Evolutionary conservation across 2,113 vertebrate species (phyloP).

Genomic region (Mesocricetus auratus): DNA sequence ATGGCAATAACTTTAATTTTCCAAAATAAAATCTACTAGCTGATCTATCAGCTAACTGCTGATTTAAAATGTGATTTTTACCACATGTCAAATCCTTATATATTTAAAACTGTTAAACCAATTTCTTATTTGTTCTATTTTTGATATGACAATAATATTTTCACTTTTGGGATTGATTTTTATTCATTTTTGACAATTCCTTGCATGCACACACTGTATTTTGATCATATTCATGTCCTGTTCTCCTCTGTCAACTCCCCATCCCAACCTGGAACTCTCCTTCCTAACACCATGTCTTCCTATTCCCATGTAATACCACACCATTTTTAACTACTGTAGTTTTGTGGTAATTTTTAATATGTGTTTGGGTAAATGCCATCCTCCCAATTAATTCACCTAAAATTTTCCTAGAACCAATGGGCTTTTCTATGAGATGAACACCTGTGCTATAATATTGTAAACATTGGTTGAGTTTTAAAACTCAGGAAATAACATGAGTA

Average conservation of each 20-base stretch:
- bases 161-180: neutral
- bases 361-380: neutral
- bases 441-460: slow-evolving; percentile 44
- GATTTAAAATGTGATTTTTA: slow-evolving; percentile 37
- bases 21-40: neutral
- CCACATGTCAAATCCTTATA: neutral
- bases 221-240: neutral
- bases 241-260: neutral
- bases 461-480: slow-evolving; percentile 48
- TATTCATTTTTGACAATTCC: neutral
- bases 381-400: neutral
- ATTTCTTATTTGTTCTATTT: slow-evolving; percentile 37
- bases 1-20: slow-evolving; percentile 48
- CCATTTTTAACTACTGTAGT: neutral
- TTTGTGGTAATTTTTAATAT: slow-evolving; percentile 51
- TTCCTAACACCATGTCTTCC: neutral
- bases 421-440: slow-evolving; percentile 21
- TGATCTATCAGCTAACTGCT: slow-evolving; percentile 10
- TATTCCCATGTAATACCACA: neutral
- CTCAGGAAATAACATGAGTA: slow-evolving; percentile 10
- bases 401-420: slow-evolving; percentile 20
- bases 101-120: neutral
- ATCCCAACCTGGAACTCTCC: neutral
- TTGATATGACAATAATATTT: neutral
- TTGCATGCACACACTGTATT: neutral